Conservation (phyloP, 2,797 vertebrate genomes). For the Telmatherina bonti region DNA sequence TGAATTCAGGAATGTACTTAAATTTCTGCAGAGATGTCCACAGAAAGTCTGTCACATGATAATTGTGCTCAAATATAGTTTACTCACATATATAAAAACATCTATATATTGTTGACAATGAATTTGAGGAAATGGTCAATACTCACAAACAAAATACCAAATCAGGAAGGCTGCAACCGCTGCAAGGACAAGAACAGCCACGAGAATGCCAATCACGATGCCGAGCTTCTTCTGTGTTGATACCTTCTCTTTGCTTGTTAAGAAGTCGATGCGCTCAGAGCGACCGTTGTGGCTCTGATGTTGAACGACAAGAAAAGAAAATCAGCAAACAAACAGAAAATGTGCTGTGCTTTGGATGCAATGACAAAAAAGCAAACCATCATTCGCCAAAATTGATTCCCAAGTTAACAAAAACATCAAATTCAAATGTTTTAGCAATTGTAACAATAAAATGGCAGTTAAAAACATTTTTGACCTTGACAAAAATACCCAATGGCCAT, state of each 20-base stretch:
- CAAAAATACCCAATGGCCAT: too few relatives aligned
- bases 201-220: slow-evolving; percentile 64
- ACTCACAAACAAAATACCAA: slow-evolving; percentile 82
- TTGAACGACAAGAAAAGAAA: slow-evolving; percentile 17
- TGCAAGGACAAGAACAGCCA: slow-evolving; percentile 65
- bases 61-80: slow-evolving; percentile 9
- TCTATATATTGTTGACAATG: neutral
- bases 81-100: slow-evolving; percentile 9
- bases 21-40: slow-evolving; percentile 25
- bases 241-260: slow-evolving; percentile 67
- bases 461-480: neutral
- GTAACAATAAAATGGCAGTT: neutral
- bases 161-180: slow-evolving; percentile 76
- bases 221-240: slow-evolving; percentile 43
- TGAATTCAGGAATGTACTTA: slow-evolving; percentile 12
- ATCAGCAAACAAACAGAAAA: slow-evolving; percentile 9
- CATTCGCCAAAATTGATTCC: neutral
- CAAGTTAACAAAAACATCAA: neutral
- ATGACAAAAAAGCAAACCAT: neutral
- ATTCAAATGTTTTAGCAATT: neutral
- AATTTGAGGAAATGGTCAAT: neutral
- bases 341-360: neutral
- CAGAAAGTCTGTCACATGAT: slow-evolving; percentile 1
- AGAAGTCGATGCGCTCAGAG: slow-evolving; percentile 73
- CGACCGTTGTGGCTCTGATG: slow-evolving; percentile 54